Percentiles rank a stretch among this genome's conserved stretches.
Evolutionary conservation across 2,888 invertebrate genomes (phyloP).

Genomic region (Yponomeuta plumbellus): DNA sequence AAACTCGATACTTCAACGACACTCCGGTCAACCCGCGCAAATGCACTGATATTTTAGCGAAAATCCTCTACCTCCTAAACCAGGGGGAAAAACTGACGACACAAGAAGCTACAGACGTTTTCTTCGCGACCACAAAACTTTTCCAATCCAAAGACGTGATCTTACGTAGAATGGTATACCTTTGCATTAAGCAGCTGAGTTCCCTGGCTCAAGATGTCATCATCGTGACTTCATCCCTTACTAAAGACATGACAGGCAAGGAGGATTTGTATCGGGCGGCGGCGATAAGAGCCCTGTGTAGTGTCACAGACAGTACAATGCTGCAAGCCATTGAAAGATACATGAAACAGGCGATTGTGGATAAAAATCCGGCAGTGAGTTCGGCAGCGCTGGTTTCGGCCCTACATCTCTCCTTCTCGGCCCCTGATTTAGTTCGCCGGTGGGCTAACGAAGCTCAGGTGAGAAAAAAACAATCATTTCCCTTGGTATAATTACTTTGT

Average conservation of each 20-base stretch:
- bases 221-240: slow-evolving; percentile 97
- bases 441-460: slow-evolving; percentile 99
- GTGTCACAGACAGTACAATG: slow-evolving; percentile 96
- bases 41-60: slow-evolving; percentile 96
- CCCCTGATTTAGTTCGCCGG: slow-evolving; percentile 94
- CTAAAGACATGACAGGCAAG: slow-evolving; percentile 98
- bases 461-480: slow-evolving; percentile 41
- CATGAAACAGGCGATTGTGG: slow-evolving; percentile 99
- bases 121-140: slow-evolving; percentile 99
- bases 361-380: slow-evolving; percentile 95
- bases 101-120: slow-evolving; percentile 98
- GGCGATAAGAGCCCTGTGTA: slow-evolving; percentile 97
- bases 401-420: slow-evolving; percentile 84
- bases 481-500: not conserved
- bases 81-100: slow-evolving; percentile 95
- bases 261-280: slow-evolving; percentile 94
- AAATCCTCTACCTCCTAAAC: slow-evolving; percentile 95
- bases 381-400: slow-evolving; percentile 98
- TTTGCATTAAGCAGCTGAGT: slow-evolving; percentile 97
- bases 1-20: slow-evolving; percentile 98
- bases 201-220: slow-evolving; percentile 98
- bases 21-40: slow-evolving; percentile 97
- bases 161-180: slow-evolving; percentile 95
- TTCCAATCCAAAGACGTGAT: slow-evolving; percentile 98
- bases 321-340: slow-evolving; percentile 98